These are phyloP conservation scores for Platycercus adscitus DNA, from an alignment of 2,113 vertebrate genomes.

Conservation along the genomic window DNA sequence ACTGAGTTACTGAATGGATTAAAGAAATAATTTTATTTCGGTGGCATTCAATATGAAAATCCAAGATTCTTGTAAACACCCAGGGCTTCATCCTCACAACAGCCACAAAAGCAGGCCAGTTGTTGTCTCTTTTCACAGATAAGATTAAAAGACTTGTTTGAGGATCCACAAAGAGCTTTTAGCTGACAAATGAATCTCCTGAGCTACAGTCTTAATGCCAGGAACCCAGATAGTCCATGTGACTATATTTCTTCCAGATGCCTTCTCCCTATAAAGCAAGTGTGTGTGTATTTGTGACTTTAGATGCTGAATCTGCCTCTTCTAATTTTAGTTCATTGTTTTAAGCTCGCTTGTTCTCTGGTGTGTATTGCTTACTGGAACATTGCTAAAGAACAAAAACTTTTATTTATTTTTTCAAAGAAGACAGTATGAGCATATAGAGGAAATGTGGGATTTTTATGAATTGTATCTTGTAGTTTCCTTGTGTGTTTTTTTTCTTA, in stretches of 20 bases:
- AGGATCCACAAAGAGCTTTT: neutral
- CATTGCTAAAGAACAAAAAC: constrained; percentile 69
- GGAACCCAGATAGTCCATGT: constrained; percentile 13
- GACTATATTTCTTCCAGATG: constrained; percentile 64
- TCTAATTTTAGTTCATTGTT: constrained; percentile 60
- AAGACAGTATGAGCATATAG: constrained; percentile 64
- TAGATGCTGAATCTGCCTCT: constrained; percentile 50
- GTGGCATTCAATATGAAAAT: neutral
- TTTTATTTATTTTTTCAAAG: constrained; percentile 70
- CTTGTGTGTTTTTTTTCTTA: constrained; percentile 54
- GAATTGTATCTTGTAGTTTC: constrained; percentile 81
- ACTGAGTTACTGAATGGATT: neutral
- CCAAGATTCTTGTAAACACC: neutral
- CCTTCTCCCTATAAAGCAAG: constrained; percentile 36
- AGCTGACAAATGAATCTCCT: neutral
- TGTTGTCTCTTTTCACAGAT: neutral
- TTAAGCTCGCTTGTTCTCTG: constrained; percentile 44
- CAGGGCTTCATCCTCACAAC: neutral
- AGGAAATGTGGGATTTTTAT: constrained; percentile 78
- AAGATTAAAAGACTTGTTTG: neutral
- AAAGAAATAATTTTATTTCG: neutral
- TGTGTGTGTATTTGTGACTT: constrained; percentile 34
- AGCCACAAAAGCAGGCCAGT: neutral
- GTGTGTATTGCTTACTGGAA: constrained; percentile 57
- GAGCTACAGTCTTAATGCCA: neutral